Evolutionary conservation across 2,888 invertebrate genomes (phyloP), one percentile per base, ranked within the genome.

Genomic region (Drosophila atripex): DNA sequence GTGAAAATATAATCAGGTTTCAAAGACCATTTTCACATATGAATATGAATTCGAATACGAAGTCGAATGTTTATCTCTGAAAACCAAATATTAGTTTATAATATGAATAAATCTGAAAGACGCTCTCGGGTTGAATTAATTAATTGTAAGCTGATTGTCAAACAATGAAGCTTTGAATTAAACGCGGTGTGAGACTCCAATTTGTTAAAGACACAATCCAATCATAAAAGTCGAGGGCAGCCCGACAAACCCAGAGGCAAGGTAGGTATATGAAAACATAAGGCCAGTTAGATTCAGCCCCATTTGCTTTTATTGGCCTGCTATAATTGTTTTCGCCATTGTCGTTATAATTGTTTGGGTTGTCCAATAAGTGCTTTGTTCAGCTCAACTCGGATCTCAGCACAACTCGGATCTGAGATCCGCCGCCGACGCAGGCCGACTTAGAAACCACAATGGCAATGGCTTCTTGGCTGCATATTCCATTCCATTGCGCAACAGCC

Each of bases 401-500:
- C 6, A n/a, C n/a, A 35, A 23, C 21, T 23, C 21, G 21, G 35
- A 35, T 38, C 38, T 49, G 16, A 53, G 32, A 55, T 55, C 32
- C 21, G 46, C 32, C 72, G 71, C 72, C 72, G 63, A 71, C 72
- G 63, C 71, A 61, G 54, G 18, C 46, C 23, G 53, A 28, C 38
- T 49, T 64, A 51, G 53, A 64, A 72, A 65, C 69, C 43, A 51
- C 41, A 61, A 70, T 70, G 32, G 71, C 28, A 46, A 46, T 23
- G 52, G 32, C 47, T 66, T 56, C 52, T 65, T 32, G 14, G 47
- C 32, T 71, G 58, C 51, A 70, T 64, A 64, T 74, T 73, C 35
- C 30, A 21, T 50, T 70, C 69, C 63, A 45, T 77, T 77, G 65
- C 60, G 76, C 70, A 80, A 73, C 60, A 23, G 52, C 60, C 51